Conservation (phyloP, 1,140 invertebrate genomes). For the Nebria ingens region DNA sequence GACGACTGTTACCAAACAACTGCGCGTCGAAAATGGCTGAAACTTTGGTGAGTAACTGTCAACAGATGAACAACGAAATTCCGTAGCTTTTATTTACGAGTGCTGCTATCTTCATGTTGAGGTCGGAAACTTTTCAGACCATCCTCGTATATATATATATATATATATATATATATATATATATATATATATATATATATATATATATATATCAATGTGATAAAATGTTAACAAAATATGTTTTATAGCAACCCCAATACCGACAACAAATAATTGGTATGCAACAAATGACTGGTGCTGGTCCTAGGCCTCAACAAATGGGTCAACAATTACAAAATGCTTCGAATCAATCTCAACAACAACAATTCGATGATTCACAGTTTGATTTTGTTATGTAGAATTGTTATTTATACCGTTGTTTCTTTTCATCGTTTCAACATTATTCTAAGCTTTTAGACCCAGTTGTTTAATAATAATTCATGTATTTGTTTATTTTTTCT, state of each 20-base stretch:
- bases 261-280: conserved; percentile 31
- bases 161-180: neutral
- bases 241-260: conserved; percentile 31
- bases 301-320: conserved; percentile 27
- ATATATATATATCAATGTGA: too few relatives aligned
- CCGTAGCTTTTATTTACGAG: too few relatives aligned
- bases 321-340: conserved; percentile 28
- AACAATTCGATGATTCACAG: conserved; percentile 7
- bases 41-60: too few relatives aligned
- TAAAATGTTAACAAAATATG: neutral
- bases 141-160: too few relatives aligned
- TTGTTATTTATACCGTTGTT: neutral
- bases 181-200: too few relatives aligned
- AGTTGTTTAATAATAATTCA: neutral
- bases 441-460: too few relatives aligned
- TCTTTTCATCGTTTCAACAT: too few relatives aligned
- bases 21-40: too few relatives aligned
- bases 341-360: neutral
- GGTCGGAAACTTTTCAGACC: too few relatives aligned
- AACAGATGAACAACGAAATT: too few relatives aligned
- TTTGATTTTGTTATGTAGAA: conserved; percentile 8
- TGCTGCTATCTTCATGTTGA: too few relatives aligned
- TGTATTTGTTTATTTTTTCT: neutral
- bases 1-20: too few relatives aligned
- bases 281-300: conserved; percentile 28